Evolutionary conservation across 2,888 invertebrate genomes (phyloP).

Genomic region (Cheilosia vernalis): DNA sequence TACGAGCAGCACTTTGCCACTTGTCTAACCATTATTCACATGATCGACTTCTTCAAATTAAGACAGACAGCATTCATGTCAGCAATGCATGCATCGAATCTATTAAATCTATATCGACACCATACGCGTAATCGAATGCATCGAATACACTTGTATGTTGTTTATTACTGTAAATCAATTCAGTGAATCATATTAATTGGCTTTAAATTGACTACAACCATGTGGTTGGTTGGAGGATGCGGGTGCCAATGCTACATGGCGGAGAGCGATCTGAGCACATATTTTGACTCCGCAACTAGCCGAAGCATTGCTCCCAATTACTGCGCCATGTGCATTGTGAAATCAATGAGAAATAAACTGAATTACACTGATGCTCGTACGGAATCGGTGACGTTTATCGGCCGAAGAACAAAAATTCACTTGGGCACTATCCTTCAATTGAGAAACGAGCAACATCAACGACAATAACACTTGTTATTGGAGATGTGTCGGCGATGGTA

Average conservation of each 20-base stretch:
- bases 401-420: constrained; percentile 34
- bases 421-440: constrained; percentile 47
- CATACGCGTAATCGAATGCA: constrained; percentile 1
- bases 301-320: constrained; percentile 14
- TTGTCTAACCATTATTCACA: constrained; percentile 5
- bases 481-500: background rate
- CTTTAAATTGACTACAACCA: constrained; percentile 62
- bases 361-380: background rate
- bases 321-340: constrained; percentile 41
- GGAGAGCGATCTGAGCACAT: constrained; percentile 10
- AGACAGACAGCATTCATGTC: constrained; percentile 8
- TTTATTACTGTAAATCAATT: constrained; percentile 70
- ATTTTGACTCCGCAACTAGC: constrained; percentile 21
- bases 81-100: background rate
- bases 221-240: constrained; percentile 22
- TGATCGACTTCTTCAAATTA: constrained; percentile 9
- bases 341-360: constrained; percentile 52
- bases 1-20: background rate
- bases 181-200: constrained; percentile 68
- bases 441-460: background rate
- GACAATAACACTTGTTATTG: constrained; percentile 2
- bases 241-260: constrained; percentile 18
- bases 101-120: background rate
- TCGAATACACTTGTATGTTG: constrained; percentile 5
- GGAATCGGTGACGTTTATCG: constrained; percentile 37